phyloP scores from a whole-genome alignment of 2,888 invertebrate species.

The Caenorhabditis sinica region DNA sequence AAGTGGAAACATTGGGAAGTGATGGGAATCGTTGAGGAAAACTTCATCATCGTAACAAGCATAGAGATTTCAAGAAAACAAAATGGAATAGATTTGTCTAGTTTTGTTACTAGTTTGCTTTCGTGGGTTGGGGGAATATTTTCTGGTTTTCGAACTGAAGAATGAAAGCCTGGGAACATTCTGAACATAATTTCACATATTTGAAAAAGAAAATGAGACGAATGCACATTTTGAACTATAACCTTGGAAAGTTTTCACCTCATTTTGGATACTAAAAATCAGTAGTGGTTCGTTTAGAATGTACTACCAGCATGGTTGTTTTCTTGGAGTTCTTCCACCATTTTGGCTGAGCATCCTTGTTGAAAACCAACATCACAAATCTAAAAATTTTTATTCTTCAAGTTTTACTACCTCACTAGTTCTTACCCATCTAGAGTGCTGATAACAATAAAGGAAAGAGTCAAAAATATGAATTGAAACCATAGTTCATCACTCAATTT shows the following conservation, averaged over 20 bases:
- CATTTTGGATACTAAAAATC: too few species aligned
- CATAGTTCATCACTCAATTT: constrained; percentile 41
- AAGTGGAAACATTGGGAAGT: constrained; percentile 8
- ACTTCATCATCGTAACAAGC: neutral
- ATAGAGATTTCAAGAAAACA: neutral
- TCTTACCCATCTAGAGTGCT: constrained; percentile 50
- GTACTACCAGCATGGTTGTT: too few species aligned
- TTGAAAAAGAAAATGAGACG: neutral
- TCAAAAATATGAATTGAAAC: constrained; percentile 47
- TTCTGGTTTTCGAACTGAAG: neutral
- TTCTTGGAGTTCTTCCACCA: too few species aligned
- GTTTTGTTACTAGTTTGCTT: neutral
- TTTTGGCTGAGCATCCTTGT: constrained; percentile 13
- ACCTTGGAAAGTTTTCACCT: too few species aligned
- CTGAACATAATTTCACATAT: neutral
- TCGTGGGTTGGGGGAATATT: neutral
- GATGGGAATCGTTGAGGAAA: neutral
- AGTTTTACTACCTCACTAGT: too few species aligned
- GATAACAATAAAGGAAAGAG: constrained; percentile 43
- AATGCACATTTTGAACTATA: too few species aligned
- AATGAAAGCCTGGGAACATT: neutral
- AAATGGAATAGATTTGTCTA: neutral
- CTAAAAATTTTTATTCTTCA: too few species aligned
- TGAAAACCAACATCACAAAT: constrained; percentile 39
- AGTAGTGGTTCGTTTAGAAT: too few species aligned